phyloP scores from a whole-genome alignment of 1,140 invertebrate species.

The Lepidurus arcticus region DNA sequence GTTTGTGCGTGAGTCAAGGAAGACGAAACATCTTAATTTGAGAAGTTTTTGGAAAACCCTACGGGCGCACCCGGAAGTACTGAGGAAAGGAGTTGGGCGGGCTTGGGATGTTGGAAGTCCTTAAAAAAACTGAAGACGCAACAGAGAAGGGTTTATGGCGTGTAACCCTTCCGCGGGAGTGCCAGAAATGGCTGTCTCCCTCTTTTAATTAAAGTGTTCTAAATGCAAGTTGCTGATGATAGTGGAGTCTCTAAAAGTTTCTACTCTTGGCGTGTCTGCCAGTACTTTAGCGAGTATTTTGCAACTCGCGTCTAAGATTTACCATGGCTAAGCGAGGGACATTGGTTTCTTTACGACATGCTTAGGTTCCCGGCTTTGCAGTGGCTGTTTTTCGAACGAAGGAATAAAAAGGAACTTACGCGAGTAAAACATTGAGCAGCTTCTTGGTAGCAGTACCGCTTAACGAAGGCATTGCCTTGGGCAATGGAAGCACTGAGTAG shows the following conservation, averaged over 20 bases:
- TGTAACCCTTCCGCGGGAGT: not conserved
- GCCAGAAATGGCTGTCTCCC: not conserved
- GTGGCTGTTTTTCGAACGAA: not conserved
- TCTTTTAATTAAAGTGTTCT: not conserved
- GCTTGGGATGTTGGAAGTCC: no score
- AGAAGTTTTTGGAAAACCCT: no score
- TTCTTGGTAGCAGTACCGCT: constrained; percentile 26
- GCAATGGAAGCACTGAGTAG: constrained; percentile 28
- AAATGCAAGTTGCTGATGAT: not conserved
- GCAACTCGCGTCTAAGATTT: not conserved
- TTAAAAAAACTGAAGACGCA: no score
- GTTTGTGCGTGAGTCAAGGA: no score
- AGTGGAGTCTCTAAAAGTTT: not conserved
- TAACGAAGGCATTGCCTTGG: constrained; percentile 29
- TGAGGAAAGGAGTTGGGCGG: no score
- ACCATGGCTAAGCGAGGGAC: not conserved
- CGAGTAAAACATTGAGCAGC: constrained; percentile 23
- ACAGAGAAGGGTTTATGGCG: not conserved
- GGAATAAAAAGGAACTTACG: not conserved
- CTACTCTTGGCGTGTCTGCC: not conserved
- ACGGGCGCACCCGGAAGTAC: no score
- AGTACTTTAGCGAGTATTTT: not conserved
- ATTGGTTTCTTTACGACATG: no score
- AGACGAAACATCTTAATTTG: no score
- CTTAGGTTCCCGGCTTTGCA: no score